Evolutionary conservation across 2,888 invertebrate species (phyloP), one percentile per base, ranked within the genome.

Genomic region (Aelia acuminata): DNA sequence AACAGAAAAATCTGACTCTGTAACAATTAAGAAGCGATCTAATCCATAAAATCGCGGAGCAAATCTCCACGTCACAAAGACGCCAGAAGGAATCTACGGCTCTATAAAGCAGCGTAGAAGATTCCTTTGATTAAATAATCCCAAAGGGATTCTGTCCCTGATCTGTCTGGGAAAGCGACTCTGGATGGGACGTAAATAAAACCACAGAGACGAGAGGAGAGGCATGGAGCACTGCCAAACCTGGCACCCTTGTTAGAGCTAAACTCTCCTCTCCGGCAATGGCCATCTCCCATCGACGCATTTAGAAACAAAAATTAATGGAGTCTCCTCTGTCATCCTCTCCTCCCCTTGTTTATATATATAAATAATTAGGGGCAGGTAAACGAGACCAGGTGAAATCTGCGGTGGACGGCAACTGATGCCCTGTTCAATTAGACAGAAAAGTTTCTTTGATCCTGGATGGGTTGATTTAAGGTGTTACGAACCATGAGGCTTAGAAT

Each of bases 281-380:
- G 87, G 87, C 43, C 22, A 39, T 48, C 20, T 31, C 39, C 26
- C 70, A 70, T 39, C 57, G 50, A 85, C 87, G 87, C 63, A 48
- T 87, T 87, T 87, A 87, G 87, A 87, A 87, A 87, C 70, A 43
- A 48, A 87, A 70, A 87, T 87, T 87, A 87, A 87, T 87, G 87
- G 87, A 70, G 70, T 63, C 87, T 22, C 87, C 47, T n/a, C 80
- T 87, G 87, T 70, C 87, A 87, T 20, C 47, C 85, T 53, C 53
- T 35, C 35, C 35, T 70, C 43, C n/a, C 10, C n/a, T 57, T 57
- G 80, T 80, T 85, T 53, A 87, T 63, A 22, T 43, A 63, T 87
- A 70, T 70, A 70, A 70, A 70, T 70, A 70, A 70, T 87, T 70
- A 87, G 87, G 26, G 4, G 15, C 63, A 87, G 87, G 87, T 70